Conservation (phyloP, 2,113 vertebrate species). For the Pica pica region DNA sequence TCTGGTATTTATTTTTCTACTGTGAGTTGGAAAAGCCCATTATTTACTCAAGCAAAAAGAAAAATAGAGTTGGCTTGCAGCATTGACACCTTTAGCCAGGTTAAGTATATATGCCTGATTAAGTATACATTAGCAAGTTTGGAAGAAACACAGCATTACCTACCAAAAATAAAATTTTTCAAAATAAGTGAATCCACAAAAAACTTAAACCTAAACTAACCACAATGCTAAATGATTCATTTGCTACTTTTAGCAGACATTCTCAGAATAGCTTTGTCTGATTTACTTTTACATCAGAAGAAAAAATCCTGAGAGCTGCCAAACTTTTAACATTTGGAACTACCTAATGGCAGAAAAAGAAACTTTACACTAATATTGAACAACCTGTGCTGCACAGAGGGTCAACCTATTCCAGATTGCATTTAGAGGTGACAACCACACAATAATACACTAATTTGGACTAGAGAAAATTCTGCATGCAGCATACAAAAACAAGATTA, state of each 20-base stretch:
- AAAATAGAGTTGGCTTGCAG: background rate
- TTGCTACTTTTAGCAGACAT: background rate
- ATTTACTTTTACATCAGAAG: background rate
- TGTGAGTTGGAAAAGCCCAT: background rate
- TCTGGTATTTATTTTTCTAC: background rate
- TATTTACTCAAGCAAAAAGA: background rate
- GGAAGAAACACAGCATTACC: background rate
- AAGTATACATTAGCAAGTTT: background rate
- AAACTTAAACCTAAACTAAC: background rate
- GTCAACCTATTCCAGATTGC: background rate
- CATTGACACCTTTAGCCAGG: background rate
- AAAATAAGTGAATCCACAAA: background rate
- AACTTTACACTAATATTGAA: background rate
- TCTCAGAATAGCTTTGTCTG: background rate
- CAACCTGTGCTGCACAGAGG: background rate
- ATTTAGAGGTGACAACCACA: background rate
- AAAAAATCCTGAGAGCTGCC: background rate
- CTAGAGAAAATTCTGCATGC: background rate
- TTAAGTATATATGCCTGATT: background rate
- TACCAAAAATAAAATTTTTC: background rate
- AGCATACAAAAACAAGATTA: background rate
- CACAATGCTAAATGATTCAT: background rate
- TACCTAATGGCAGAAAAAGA: background rate
- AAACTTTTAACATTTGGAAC: background rate
- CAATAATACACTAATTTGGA: background rate